phyloP scores from a whole-genome alignment of 2,888 invertebrate species.

The Troides oblongomaculatus region DNA sequence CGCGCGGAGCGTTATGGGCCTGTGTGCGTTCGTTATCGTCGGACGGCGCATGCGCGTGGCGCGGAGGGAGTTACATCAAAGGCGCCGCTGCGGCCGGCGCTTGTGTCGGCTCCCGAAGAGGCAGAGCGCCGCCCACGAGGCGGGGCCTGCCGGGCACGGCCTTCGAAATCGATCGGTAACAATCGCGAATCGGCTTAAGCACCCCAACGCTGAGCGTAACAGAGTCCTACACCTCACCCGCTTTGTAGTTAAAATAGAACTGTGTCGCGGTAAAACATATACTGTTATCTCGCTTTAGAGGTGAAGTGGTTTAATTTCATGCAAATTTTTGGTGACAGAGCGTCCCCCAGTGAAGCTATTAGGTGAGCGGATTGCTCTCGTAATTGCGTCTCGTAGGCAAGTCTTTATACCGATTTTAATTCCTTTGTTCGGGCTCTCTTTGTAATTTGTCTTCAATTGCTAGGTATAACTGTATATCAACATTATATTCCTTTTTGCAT shows the following conservation, averaged over 20 bases:
- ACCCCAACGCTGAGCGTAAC: conserved; percentile 39
- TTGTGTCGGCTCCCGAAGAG: conserved; percentile 75
- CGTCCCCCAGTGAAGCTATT: conserved; percentile 65
- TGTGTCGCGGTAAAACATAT: conserved; percentile 42
- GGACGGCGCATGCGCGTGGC: conserved; percentile 57
- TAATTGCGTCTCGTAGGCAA: conserved; percentile 77
- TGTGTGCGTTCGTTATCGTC: conserved; percentile 73
- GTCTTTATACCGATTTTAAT: conserved; percentile 60
- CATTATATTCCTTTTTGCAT: conserved; percentile 2
- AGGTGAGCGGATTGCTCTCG: conserved; percentile 70
- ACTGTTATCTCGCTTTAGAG: conserved; percentile 47
- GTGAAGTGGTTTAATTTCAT: conserved; percentile 47
- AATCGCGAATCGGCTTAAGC: conserved; percentile 62
- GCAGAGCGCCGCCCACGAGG: conserved; percentile 73
- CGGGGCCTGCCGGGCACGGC: conserved; percentile 71
- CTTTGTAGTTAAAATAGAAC: conserved; percentile 41
- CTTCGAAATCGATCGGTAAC: conserved; percentile 71
- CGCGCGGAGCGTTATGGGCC: conserved; percentile 74
- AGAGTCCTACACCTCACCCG: conserved; percentile 45
- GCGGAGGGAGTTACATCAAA: conserved; percentile 66
- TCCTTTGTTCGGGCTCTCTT: conserved; percentile 60
- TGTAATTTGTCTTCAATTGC: conserved; percentile 58
- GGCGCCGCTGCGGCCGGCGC: conserved; percentile 67
- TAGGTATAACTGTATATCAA: conserved; percentile 27
- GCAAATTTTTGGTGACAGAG: conserved; percentile 76